Evolutionary conservation across 1,140 invertebrate genomes (phyloP).

Genomic region (Caenorhabditis briggsae): DNA sequence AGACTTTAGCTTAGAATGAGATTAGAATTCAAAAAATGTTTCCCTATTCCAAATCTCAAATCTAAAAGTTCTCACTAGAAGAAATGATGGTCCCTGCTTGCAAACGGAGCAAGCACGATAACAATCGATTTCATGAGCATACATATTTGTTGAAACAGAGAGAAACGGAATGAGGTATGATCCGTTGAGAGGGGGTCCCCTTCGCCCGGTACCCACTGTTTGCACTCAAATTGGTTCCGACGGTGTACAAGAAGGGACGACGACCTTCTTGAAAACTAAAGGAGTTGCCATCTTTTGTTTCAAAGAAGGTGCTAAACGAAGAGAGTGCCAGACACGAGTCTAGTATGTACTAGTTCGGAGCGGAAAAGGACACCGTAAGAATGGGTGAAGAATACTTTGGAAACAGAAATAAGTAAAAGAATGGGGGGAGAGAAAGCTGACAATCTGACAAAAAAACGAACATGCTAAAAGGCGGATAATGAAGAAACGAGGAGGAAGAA

Average conservation of each 20-base stretch:
- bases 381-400: background rate
- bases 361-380: slow-evolving; percentile 47
- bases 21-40: too few species aligned
- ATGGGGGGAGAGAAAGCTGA: background rate
- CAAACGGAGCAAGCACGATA: background rate
- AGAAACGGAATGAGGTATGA: background rate
- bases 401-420: background rate
- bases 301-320: slow-evolving; percentile 32
- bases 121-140: background rate
- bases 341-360: slow-evolving; percentile 31
- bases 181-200: background rate
- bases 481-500: background rate
- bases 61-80: too few species aligned
- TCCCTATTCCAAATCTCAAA: too few species aligned
- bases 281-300: slow-evolving; percentile 19
- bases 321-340: slow-evolving; percentile 32
- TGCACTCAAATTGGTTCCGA: slow-evolving; percentile 39
- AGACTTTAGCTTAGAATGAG: too few species aligned
- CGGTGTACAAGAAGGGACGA: background rate
- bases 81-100: too few species aligned
- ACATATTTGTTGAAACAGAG: background rate
- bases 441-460: background rate
- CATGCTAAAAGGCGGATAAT: slow-evolving; percentile 7
- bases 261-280: slow-evolving; percentile 24
- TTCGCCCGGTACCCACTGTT: slow-evolving; percentile 10